phyloP scores from a whole-genome alignment of 2,797 vertebrate species.

The Artibeus lituratus region DNA sequence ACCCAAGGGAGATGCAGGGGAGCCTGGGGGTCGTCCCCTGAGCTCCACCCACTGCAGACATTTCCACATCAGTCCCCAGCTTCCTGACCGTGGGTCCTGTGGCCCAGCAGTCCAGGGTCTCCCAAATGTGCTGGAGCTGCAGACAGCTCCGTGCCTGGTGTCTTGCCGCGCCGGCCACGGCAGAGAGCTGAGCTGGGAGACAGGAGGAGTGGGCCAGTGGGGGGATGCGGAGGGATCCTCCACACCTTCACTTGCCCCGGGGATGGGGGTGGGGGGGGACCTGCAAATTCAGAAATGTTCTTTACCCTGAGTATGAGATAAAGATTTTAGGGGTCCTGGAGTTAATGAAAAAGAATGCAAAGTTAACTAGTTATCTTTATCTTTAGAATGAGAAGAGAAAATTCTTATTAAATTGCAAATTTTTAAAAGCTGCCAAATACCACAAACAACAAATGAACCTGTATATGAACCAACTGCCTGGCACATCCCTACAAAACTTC shows the following conservation, averaged over 20 bases:
- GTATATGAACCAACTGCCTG: not conserved
- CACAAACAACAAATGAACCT: not conserved
- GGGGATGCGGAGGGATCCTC: accelerated
- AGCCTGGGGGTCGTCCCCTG: not conserved
- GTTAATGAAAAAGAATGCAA: not conserved
- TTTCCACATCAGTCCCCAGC: not conserved
- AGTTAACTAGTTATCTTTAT: not conserved
- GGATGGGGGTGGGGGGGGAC: too few species aligned
- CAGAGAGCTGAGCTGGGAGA: not conserved
- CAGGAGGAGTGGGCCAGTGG: not conserved
- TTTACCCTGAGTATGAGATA: not conserved
- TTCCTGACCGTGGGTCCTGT: not conserved
- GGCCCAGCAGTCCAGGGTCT: not conserved
- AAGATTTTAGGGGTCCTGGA: not conserved
- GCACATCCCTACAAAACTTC: not conserved
- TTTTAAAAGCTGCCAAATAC: not conserved
- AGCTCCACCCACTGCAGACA: not conserved
- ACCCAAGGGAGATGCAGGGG: not conserved
- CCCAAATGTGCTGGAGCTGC: too few species aligned
- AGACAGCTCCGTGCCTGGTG: not conserved
- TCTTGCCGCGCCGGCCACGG: not conserved
- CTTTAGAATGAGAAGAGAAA: not conserved
- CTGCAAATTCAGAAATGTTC: not conserved
- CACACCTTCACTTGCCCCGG: not conserved
- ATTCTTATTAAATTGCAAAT: not conserved